Percentiles rank a stretch among this genome's conserved stretches.
Conservation (phyloP, 1,140 invertebrate genomes). For the Platyscapa corneri region DNA sequence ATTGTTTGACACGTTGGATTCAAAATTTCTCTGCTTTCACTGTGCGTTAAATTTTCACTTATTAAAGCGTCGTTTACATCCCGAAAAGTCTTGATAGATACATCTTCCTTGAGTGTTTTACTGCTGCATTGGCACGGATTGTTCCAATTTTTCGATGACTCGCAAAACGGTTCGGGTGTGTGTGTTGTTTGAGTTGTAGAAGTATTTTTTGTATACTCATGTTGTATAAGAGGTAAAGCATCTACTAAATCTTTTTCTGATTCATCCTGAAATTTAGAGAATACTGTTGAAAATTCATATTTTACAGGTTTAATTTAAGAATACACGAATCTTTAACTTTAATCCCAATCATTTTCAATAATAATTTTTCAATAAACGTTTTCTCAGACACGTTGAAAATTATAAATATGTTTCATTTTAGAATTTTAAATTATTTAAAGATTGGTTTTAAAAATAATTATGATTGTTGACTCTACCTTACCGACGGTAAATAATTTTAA, state of each 20-base stretch:
- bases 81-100: conserved; percentile 17
- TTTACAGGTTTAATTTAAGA: not conserved
- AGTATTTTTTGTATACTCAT: conserved; percentile 5
- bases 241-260: conserved; percentile 37
- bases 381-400: not conserved
- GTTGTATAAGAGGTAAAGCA: conserved; percentile 41
- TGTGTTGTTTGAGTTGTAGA: conserved; percentile 3
- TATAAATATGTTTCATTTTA: not conserved
- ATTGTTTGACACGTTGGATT: not conserved
- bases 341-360: not conserved
- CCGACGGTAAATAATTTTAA: not conserved
- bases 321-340: not conserved
- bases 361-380: not conserved
- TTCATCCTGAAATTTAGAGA: conserved; percentile 31
- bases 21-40: not conserved
- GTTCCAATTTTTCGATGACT: conserved; percentile 23
- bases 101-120: conserved; percentile 16
- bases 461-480: not conserved
- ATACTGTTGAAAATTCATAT: not conserved
- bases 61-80: conserved; percentile 7
- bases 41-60: not conserved
- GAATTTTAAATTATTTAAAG: not conserved
- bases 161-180: conserved; percentile 14
- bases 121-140: conserved; percentile 18
- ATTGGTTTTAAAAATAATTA: not conserved